phyloP scores from a whole-genome alignment of 2,113 vertebrate genomes.

The Labeo rohita region DNA sequence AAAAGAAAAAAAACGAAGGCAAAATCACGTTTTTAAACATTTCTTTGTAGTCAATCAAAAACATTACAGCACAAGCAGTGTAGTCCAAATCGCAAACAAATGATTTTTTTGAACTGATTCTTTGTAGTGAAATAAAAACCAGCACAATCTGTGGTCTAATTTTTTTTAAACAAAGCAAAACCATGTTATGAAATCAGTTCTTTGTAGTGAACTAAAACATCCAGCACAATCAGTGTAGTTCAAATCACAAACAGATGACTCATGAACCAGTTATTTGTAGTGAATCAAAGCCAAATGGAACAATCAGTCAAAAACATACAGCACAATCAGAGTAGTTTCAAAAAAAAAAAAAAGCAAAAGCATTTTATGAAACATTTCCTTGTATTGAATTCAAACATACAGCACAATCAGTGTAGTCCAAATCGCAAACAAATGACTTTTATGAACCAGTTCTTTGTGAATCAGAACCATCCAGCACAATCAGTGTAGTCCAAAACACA shows the following conservation, averaged over 20 bases:
- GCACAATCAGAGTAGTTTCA: background rate
- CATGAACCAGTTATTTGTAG: background rate
- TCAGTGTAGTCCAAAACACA: background rate
- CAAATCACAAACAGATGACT: background rate
- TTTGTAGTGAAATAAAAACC: too few relatives aligned
- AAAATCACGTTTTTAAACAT: too few relatives aligned
- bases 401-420: background rate
- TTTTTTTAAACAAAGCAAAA: too few relatives aligned
- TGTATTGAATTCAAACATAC: background rate
- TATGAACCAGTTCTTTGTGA: background rate
- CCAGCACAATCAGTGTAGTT: background rate
- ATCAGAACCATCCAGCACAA: background rate
- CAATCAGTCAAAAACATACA: background rate
- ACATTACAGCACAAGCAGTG: too few relatives aligned
- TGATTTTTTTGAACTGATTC: too few relatives aligned
- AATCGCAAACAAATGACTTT: background rate
- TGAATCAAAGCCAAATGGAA: background rate
- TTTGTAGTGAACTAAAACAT: background rate
- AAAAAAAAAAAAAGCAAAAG: too few relatives aligned
- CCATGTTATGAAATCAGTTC: too few relatives aligned
- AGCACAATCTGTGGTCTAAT: too few relatives aligned
- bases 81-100: too few relatives aligned
- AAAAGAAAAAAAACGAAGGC: too few relatives aligned
- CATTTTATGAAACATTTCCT: too few relatives aligned
- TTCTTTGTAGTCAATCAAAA: too few relatives aligned